Conservation (phyloP, 37 sponge, comb jelly and placozoan genomes). For the Haliclona indistincta region DNA sequence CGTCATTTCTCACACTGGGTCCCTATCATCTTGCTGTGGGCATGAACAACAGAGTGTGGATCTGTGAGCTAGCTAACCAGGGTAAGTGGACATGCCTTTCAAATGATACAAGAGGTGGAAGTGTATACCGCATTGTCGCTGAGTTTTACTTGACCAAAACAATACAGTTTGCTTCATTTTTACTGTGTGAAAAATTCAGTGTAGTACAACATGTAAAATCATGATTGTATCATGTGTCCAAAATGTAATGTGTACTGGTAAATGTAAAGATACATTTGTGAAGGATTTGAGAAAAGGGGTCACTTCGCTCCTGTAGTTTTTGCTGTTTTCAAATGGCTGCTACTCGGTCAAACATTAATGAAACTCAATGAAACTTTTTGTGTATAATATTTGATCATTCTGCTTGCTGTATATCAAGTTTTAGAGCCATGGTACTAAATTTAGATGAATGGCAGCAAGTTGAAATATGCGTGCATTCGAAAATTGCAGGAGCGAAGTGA, state of each 20-base stretch:
- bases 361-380: no score
- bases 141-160: neutral
- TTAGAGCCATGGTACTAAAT: no score
- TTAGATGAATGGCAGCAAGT: no score
- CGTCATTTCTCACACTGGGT: conserved; percentile 84
- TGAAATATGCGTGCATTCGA: no score
- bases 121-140: neutral
- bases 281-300: no score
- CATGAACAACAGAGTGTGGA: conserved; percentile 94
- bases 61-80: conserved; percentile 67
- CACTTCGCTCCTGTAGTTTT: no score
- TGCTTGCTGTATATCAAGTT: no score
- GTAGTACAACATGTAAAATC: neutral
- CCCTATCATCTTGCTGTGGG: conserved; percentile 92
- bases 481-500: no score
- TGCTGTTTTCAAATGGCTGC: no score
- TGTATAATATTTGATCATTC: no score
- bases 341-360: no score
- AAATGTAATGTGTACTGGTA: neutral
- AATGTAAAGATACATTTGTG: no score
- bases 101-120: neutral
- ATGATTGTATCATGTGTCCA: neutral
- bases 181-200: neutral
- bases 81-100: conserved; percentile 5
- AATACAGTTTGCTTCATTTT: neutral